Evolutionary conservation across 2,888 invertebrate species (phyloP), one percentile per base, ranked within the genome.

Genomic region (Volucella zonaria): DNA sequence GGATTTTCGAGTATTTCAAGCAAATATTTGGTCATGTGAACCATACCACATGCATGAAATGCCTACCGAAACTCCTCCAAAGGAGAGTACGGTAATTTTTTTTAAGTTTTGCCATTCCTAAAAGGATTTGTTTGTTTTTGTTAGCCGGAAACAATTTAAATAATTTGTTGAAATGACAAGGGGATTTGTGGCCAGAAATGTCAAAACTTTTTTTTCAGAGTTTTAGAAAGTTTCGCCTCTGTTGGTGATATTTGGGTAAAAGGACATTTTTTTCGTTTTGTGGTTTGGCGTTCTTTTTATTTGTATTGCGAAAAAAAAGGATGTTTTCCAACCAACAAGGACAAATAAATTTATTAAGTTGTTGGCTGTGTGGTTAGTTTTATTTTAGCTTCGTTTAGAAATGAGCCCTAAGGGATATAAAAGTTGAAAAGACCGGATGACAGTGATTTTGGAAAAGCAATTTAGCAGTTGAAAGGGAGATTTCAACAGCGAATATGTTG

Each of bases 81-180:
- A 42, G 66, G 18, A 45, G 2, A 14, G 31, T 6, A 6, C 6
- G 31, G 31, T n/a, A 1, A 12, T 14, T 68, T 14, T 68, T 23
- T 40, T 18, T 71, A 79, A 73, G 40, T 66, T 66, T 40, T 51
- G 31, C 43, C 59, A 74, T 56, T 64, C 62, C 47, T 56, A 38
- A 62, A 62, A 62, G 74, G 56, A 45, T 47, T 31, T 6, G 43
- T 40, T 45, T 6, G 43, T 40, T 45, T 47, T 31, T n/a, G 43
- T 40, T 45, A 40, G 1, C 40, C 10, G 52, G n/a, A 71, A 71
- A 70, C 42, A 49, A 56, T 62, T 77, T 49, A 54, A 77, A 58
- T 43, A 71, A 49, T 66, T 79, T 61, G 40, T 23, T 66, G 54
- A 66, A 79, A 66, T 47, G 78, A 59, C 58, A 66, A 38, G 23